phyloP scores from a whole-genome alignment of 1,140 invertebrate species.

The Eufriesea mexicana region DNA sequence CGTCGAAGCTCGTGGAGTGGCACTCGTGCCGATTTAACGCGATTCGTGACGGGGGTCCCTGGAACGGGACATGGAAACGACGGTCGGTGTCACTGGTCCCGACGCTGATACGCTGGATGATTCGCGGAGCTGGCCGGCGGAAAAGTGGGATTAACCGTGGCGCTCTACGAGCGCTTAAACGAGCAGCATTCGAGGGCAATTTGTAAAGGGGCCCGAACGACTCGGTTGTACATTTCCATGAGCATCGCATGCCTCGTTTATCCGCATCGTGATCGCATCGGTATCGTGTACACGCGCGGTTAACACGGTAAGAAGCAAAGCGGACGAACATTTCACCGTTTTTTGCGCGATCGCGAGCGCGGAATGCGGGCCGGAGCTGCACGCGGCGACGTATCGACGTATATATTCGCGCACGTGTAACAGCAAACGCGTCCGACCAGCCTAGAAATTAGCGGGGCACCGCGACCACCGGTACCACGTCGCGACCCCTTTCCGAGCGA shows the following conservation, averaged over 20 bases:
- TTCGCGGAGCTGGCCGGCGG: background rate
- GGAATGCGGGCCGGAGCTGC: slow-evolving; percentile 49
- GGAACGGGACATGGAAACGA: no score
- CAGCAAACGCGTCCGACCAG: slow-evolving; percentile 15
- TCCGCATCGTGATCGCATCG: slow-evolving; percentile 45
- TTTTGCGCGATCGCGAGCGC: slow-evolving; percentile 41
- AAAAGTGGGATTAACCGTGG: background rate
- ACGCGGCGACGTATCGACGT: slow-evolving; percentile 33
- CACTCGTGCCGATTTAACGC: background rate
- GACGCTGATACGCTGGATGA: background rate
- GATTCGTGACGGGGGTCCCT: background rate
- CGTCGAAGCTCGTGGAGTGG: no score
- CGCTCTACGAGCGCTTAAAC: background rate
- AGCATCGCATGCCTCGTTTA: slow-evolving; percentile 32
- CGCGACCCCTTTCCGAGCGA: slow-evolving; percentile 50
- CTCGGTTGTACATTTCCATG: slow-evolving; percentile 19
- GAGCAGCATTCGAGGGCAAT: background rate
- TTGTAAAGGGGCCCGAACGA: slow-evolving; percentile 9
- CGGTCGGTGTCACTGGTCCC: no score
- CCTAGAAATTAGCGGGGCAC: slow-evolving; percentile 63
- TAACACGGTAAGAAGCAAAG: slow-evolving; percentile 51
- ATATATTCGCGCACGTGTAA: slow-evolving; percentile 41
- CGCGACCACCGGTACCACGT: slow-evolving; percentile 44
- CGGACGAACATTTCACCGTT: slow-evolving; percentile 60
- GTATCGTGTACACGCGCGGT: slow-evolving; percentile 39